A percentile compares a stretch with the other conserved stretches of the same genome.
phyloP scores from a whole-genome alignment of 1,140 invertebrate genomes.

The Diachasmimorpha longicaudata region DNA sequence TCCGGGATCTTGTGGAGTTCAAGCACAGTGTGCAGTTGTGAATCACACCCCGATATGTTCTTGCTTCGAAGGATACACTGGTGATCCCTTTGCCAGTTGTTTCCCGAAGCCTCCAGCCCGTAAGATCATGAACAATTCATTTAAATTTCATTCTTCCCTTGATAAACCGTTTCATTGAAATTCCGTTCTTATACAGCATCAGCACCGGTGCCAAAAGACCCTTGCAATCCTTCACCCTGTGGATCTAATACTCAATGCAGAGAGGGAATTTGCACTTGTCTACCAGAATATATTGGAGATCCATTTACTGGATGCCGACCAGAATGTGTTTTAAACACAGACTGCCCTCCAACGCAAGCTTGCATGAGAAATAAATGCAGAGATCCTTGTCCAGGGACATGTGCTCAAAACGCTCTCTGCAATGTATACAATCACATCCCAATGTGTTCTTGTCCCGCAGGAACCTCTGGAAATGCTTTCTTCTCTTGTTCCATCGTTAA shows the following conservation, averaged over 20 bases:
- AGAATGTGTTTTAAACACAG: conserved; percentile 73
- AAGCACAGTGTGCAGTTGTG: conserved; percentile 70
- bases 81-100: conserved; percentile 77
- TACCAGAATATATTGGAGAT: conserved; percentile 73
- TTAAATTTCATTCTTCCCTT: not conserved
- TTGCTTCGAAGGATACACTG: conserved; percentile 71
- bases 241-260: conserved; percentile 69
- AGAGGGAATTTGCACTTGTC: conserved; percentile 69
- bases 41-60: conserved; percentile 77
- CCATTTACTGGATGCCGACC: conserved; percentile 72
- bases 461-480: conserved; percentile 70
- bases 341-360: conserved; percentile 72
- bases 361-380: conserved; percentile 74
- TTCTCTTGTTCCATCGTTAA: conserved; percentile 62
- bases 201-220: conserved; percentile 56
- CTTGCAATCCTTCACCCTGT: conserved; percentile 73
- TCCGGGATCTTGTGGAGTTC: conserved; percentile 69
- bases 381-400: conserved; percentile 73
- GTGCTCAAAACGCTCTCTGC: conserved; percentile 72
- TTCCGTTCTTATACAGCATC: not conserved
- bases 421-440: conserved; percentile 74
- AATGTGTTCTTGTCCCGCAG: conserved; percentile 72
- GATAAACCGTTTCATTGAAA: not conserved
- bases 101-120: conserved; percentile 49
- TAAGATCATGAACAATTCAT: conserved; percentile 32